Percentiles rank a stretch among this genome's conserved stretches.
Conservation (phyloP, 1,140 invertebrate species). For the Lasioglossum albipes region DNA sequence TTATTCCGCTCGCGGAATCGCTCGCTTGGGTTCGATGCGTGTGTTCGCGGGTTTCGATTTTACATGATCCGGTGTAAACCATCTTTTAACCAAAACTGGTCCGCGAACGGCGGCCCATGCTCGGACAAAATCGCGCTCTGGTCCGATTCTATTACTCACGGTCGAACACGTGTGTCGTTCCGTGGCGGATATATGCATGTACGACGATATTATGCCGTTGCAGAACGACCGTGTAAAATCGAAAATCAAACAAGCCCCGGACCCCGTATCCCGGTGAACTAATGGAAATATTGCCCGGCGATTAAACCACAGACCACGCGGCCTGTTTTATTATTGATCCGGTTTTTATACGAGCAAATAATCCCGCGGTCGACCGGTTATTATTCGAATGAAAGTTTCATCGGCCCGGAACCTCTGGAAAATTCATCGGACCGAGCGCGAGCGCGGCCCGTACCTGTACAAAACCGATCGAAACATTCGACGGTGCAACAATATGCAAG, state of each 20-base stretch:
- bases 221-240: not conserved
- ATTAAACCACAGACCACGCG: constrained; percentile 11
- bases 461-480: not conserved
- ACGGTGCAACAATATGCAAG: constrained; percentile 25
- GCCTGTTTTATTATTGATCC: constrained; percentile 30
- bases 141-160: not conserved
- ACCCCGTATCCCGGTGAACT: not conserved
- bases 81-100: not conserved
- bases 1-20: not conserved
- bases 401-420: not conserved
- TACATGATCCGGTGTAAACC: not conserved
- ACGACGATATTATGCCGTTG: not conserved
- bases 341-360: constrained; percentile 1
- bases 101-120: not conserved
- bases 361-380: not conserved
- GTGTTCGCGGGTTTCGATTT: not conserved
- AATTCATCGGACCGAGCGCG: constrained; percentile 2
- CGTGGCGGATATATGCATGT: not conserved
- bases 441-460: not conserved
- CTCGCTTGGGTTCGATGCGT: too few species aligned
- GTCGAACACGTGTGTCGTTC: not conserved
- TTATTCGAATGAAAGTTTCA: constrained; percentile 9
- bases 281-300: constrained; percentile 20
- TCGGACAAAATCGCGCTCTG: not conserved
- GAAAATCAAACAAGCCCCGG: not conserved